Evolutionary conservation across 2,888 invertebrate species (phyloP).

Genomic region (Atethmia centrago): DNA sequence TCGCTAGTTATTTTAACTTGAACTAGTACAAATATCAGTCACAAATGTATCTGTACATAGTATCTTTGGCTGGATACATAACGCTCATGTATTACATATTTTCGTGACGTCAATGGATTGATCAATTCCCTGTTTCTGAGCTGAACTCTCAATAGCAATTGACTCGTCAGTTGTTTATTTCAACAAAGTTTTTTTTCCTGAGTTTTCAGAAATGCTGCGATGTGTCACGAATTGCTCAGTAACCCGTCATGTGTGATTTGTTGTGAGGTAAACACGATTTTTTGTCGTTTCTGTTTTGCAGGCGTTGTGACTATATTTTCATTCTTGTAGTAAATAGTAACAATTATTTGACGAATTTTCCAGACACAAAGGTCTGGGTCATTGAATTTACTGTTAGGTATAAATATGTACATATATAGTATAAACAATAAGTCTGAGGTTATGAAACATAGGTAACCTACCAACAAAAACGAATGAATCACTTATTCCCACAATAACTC

Average conservation of each 20-base stretch:
- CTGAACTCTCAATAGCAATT: neutral
- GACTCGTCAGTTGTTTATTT: neutral
- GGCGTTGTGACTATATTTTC: neutral
- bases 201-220: neutral
- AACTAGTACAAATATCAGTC: conserved; percentile 59
- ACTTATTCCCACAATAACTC: conserved; percentile 1
- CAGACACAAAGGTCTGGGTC: neutral
- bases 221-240: neutral
- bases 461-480: conserved; percentile 1
- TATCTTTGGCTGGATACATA: conserved; percentile 65
- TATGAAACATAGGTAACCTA: no score
- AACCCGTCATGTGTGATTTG: neutral
- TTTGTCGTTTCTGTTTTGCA: neutral
- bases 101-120: conserved; percentile 11
- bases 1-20: conserved; percentile 17
- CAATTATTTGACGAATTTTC: neutral
- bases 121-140: neutral
- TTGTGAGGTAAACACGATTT: neutral
- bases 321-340: neutral
- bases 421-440: neutral
- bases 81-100: conserved; percentile 17
- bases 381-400: neutral
- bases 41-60: conserved; percentile 44
- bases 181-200: neutral
- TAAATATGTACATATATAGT: neutral